A percentile compares a stretch with the other conserved stretches of the same genome.
These are phyloP conservation scores for Leptopilina boulardi DNA, from an alignment of 1,140 invertebrate genomes.

Conservation along the genomic window DNA sequence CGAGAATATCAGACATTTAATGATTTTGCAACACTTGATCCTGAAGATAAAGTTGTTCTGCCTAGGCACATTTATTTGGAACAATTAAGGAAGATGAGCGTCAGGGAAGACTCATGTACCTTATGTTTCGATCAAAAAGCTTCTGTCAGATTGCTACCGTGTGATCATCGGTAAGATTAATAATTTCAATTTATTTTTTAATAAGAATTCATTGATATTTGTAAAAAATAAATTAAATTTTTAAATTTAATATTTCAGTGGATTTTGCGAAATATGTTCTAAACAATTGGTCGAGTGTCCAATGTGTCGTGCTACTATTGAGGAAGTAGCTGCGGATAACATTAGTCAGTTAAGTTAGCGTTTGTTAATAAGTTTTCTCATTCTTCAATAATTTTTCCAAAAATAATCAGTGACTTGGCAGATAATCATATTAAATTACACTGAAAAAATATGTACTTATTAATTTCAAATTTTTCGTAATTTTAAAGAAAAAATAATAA, in stretches of 20 bases:
- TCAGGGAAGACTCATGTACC: constrained; percentile 91
- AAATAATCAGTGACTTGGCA: constrained; percentile 52
- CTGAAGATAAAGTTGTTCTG: constrained; percentile 83
- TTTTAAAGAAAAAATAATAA: constrained; percentile 46
- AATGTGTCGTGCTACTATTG: constrained; percentile 85
- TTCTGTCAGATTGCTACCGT: constrained; percentile 85
- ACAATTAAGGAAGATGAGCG: constrained; percentile 83
- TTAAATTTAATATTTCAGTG: constrained; percentile 80
- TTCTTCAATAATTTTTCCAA: constrained; percentile 50
- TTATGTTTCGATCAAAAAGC: constrained; percentile 90
- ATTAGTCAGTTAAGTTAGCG: constrained; percentile 49
- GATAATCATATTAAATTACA: constrained; percentile 41
- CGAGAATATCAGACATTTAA: constrained; percentile 86
- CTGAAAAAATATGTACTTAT: constrained; percentile 48
- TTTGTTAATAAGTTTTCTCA: constrained; percentile 49
- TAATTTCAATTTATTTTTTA: too few relatives aligned
- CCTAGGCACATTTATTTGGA: constrained; percentile 86
- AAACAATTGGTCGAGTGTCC: constrained; percentile 88
- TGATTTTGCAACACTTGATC: constrained; percentile 82
- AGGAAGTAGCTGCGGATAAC: constrained; percentile 70
- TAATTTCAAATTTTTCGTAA: constrained; percentile 56
- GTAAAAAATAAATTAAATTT: too few relatives aligned
- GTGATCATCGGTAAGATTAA: constrained; percentile 83
- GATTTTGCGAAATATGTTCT: constrained; percentile 90
- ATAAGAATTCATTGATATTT: too few relatives aligned